A percentile compares a stretch with the other conserved stretches of the same genome.
Conservation (phyloP, 1,140 invertebrate species). For the Achatina immaculata region DNA sequence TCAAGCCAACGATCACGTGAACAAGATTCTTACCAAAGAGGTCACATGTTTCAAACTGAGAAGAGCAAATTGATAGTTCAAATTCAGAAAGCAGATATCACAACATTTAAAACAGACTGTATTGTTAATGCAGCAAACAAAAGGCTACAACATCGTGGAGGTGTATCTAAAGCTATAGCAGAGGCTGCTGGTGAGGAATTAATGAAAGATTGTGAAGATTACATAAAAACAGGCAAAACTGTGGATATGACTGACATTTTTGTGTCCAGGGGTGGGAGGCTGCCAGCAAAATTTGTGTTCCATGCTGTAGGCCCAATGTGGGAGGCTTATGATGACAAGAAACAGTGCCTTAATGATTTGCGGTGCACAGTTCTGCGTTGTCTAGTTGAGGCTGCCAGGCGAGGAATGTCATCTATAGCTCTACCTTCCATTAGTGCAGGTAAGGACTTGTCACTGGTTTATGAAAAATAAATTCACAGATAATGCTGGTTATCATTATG, state of each 20-base stretch:
- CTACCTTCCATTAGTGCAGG: constrained; percentile 54
- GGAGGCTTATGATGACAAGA: constrained; percentile 30
- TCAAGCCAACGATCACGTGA: too few relatives aligned
- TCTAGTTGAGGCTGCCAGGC: constrained; percentile 39
- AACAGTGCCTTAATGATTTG: constrained; percentile 44
- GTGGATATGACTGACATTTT: constrained; percentile 46
- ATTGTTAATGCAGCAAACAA: constrained; percentile 93
- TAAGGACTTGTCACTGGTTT: constrained; percentile 4
- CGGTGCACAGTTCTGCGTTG: constrained; percentile 45
- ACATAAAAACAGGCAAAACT: constrained; percentile 42
- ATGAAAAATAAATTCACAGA: too few relatives aligned
- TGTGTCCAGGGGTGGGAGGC: constrained; percentile 47
- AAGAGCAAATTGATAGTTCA: constrained; percentile 38
- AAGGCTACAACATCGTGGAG: constrained; percentile 82
- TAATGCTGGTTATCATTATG: too few relatives aligned
- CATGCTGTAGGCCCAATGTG: constrained; percentile 56
- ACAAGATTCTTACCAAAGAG: too few relatives aligned
- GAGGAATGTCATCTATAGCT: constrained; percentile 43
- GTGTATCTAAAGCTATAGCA: constrained; percentile 86
- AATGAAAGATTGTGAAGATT: constrained; percentile 44
- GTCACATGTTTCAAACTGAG: neutral
- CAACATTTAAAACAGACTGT: constrained; percentile 84
- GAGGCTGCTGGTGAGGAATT: constrained; percentile 47
- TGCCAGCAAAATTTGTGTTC: constrained; percentile 51
- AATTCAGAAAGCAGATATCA: constrained; percentile 80